phyloP scores from a whole-genome alignment of 1,140 invertebrate genomes.

The Pseudomyrmex cubaensis region DNA sequence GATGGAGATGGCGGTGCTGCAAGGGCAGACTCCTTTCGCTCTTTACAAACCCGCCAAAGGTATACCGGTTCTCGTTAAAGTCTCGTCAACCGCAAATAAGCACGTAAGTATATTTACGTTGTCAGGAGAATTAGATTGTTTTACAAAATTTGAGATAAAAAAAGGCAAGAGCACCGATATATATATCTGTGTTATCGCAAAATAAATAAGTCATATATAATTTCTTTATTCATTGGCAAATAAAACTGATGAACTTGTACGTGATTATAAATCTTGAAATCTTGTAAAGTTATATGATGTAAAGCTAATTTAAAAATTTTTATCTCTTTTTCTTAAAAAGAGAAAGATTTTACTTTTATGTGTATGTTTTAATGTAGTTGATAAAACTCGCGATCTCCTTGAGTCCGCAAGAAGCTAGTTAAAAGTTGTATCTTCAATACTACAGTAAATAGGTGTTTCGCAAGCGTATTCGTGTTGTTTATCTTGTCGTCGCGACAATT shows the following conservation, averaged over 20 bases:
- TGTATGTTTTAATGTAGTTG: neutral
- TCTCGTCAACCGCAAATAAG: slow-evolving; percentile 84
- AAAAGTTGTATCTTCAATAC: slow-evolving; percentile 31
- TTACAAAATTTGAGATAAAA: too few species aligned
- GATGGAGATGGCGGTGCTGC: slow-evolving; percentile 85
- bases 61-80: slow-evolving; percentile 88
- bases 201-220: neutral
- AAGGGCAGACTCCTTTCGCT: slow-evolving; percentile 86
- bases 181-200: neutral
- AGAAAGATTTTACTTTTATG: slow-evolving; percentile 16
- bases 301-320: slow-evolving; percentile 10
- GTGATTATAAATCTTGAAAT: neutral
- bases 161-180: neutral
- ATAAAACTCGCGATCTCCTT: slow-evolving; percentile 22
- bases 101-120: slow-evolving; percentile 80
- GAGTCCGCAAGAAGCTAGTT: slow-evolving; percentile 17
- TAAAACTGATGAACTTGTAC: neutral
- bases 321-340: slow-evolving; percentile 22
- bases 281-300: neutral
- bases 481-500: slow-evolving; percentile 20
- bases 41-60: slow-evolving; percentile 86
- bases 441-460: slow-evolving; percentile 11
- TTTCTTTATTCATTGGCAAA: neutral
- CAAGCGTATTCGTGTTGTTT: slow-evolving; percentile 10
- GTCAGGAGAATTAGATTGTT: neutral